Base-by-base conservation (phyloP, 2,797 vertebrate genomes). In the Lithobates pipiens region DNA sequence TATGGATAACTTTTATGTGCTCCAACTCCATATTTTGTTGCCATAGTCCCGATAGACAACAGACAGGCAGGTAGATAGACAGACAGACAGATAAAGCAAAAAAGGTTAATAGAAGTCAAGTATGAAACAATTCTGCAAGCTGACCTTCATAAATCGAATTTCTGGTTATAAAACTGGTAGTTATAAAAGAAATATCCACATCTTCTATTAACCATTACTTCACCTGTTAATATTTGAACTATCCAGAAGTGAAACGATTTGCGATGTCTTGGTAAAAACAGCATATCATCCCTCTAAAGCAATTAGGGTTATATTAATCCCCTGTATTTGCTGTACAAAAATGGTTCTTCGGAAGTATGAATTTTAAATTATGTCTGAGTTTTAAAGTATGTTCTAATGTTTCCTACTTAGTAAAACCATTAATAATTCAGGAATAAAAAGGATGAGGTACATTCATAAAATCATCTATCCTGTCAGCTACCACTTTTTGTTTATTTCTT, bases 381-480 rank as follows among this genome's bases (percentile, higher is more conserved):
- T 80, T 84, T 87, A 83, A 87, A 87, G 85, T 87, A 87, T 87
- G 85, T 83, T 87, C 81, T 87, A 87, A 87, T 87, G 85, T 87
- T 87, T 87, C 85, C 85, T 87, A 87, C 85, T 87, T 87, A 87
- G 85, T 84, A 87, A 87, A 87, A 75, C 25, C 85, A 87, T 87
- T 76, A 87, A 87, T 87, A 87, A 87, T 87, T 83, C 85, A 87
- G 76, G 71, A 21, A 87, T 87, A 87, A 87, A 84, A 87, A 75
- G 81, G 76, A 83, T 87, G 80, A 87, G 70, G 85, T 87, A 69
- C 81, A 83, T 83, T 87, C 85, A 84, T 87, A 83, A 87, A 87
- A 87, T 83, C 70, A 80, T 75, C 81, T 80, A 61, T 86, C 76
- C 77, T 77, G 76, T 87, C 85, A 87, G 81, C 76, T 25, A 29